Base-by-base conservation (phyloP, 2,888 invertebrate species). In the Proisotoma minuta region DNA sequence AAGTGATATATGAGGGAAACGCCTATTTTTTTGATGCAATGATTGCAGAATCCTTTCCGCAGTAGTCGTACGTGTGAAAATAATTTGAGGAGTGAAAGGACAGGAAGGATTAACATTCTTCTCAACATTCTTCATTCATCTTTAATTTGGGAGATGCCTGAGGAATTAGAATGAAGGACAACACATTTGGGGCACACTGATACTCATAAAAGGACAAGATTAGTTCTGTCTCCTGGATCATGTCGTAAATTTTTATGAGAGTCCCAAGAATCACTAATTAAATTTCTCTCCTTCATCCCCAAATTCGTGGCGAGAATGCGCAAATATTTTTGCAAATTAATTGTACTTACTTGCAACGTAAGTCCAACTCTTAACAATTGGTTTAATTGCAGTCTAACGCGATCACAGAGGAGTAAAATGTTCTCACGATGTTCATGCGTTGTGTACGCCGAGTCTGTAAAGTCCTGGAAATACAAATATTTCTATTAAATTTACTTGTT, bases 381-480 rank as follows among this genome's bases (percentile, higher is more conserved):
- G 8, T 34, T 34, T 34, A 34, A 10, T 34, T 34, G 34, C 8
- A 10, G 34, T 34, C 91, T 90, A 76, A 93, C 87, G 76, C 91
- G 85, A 78, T 98, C 95, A 77, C 93, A 80, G 61, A 83, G 79
- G 75, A 92, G 84, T 65, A 99, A 83, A 77, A 99, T 96, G 77
- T 92, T 90, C 80, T 98, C 94, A 68, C 97, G 85, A 80, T 96
- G 94, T 77, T 95, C 94, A 80, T 98, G 96, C 74, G 89, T 90
- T 67, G 98, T 99, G 81, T 98, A 99, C 70, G 98, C 96, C 71
- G 97, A 98, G 82, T 99, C 98, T 57, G 98, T 99, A 81, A 99
- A 99, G 82, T 99, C 97, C 82, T 83, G 82, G 10, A 62, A 60
- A 49, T 34, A 15, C 34, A 34, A 34, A 34, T 8, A 15, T 8